These are phyloP conservation scores for Centropus bengalensis DNA, from an alignment of 2,113 vertebrate species.

Conservation along the genomic window DNA sequence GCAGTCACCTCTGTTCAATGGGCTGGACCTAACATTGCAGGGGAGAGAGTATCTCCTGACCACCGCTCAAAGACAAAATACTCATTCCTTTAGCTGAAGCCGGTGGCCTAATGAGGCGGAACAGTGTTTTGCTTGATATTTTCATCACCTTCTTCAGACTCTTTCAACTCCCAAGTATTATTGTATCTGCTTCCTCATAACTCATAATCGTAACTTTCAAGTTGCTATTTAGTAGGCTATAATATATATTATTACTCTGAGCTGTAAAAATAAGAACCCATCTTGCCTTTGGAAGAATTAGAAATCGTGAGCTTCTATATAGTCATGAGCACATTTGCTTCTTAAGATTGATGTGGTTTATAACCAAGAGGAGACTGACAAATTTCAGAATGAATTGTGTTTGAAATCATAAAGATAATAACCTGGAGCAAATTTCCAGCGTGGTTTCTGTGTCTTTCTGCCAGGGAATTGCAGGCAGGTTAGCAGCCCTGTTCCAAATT, in stretches of 20 bases:
- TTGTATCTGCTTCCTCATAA: not conserved
- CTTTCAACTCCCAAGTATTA: not conserved
- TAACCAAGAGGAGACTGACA: not conserved
- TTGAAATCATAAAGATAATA: not conserved
- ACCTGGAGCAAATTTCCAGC: not conserved
- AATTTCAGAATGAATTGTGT: not conserved
- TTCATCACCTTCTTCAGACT: not conserved
- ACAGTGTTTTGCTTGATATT: not conserved
- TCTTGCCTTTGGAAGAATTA: not conserved
- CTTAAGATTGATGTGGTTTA: not conserved
- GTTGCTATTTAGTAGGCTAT: not conserved
- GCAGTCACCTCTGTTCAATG: not conserved
- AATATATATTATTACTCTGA: not conserved
- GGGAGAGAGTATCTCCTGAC: not conserved
- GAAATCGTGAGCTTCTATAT: not conserved
- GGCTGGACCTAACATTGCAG: not conserved
- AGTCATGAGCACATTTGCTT: not conserved
- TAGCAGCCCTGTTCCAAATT: not conserved
- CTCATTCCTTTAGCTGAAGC: not conserved
- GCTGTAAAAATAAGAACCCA: not conserved
- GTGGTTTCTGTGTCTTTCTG: not conserved
- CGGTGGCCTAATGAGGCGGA: not conserved
- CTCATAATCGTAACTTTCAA: not conserved
- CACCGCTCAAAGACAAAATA: not conserved
- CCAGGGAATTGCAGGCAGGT: not conserved